Base-by-base conservation (phyloP, 2,113 vertebrate species). In the Neodon shergylaensis region DNA sequence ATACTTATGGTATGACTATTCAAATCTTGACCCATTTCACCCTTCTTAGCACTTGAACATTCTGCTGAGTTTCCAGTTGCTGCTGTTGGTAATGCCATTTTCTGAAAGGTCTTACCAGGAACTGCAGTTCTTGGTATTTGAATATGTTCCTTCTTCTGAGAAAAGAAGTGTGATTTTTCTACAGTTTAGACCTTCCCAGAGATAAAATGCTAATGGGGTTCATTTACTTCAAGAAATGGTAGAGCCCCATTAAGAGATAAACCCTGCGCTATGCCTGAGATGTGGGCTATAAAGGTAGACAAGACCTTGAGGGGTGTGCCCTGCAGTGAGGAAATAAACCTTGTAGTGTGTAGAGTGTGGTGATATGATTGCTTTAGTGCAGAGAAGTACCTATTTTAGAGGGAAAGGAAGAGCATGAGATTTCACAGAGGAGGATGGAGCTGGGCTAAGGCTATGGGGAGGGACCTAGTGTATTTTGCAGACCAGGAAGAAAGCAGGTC, bases 81-180 rank as follows among this genome's bases (percentile, higher is more conserved):
- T 90, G 94, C 87, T 94, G 58, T 88, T 87, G 95, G 81, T 92
- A 89, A 95, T 14, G 8, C 84, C 74, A 77, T 95, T 95, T 97
- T 98, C 90, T 93, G 94, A 97, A 95, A 95, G 85, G 81, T 88
- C 82, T 97, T 96, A 97, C 93, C 94, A 97, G 95, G 96, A 97
- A 97, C 92, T 95, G 94, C 96, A 90, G 11, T 97, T 98, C 97
- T 96, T 70, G 66, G 96, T 97, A 97, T 96, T 97, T 96, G 54
- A 94, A 89, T 92, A 42, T 90, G 92, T 93, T 94, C 90, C 84
- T 26, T 93, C 90, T 97, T 98, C 95, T 97, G 77, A 98, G 96
- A 97, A 97, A 93, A 87, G 81, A 84, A 97, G 88, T 95, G 92
- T 95, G 94, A 95, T 95, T 96, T 82, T 88, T 94, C 95, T 97